Percentiles rank a stretch among this genome's conserved stretches.
Conservation (phyloP, 2,797 vertebrate species). For the Rousettus madagascariensis region DNA sequence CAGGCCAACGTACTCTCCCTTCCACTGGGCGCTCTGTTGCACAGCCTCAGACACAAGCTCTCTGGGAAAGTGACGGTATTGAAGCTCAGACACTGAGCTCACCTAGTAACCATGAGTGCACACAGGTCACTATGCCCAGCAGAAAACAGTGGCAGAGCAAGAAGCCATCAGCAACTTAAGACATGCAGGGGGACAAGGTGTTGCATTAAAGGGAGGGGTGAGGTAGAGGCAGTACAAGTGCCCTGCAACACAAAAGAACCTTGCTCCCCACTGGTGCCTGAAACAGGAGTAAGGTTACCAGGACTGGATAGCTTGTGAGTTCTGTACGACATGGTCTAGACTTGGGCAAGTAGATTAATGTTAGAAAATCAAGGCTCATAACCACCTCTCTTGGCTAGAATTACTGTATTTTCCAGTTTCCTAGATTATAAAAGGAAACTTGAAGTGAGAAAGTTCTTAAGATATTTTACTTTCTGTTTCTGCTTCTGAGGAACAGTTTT, state of each 20-base stretch:
- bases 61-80: not conserved
- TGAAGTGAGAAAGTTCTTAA: not conserved
- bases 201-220: not conserved
- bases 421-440: conserved; percentile 14
- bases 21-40: not conserved
- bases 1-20: not conserved
- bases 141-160: conserved; percentile 18
- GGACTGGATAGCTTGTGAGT: not conserved
- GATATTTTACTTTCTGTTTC: conserved; percentile 40
- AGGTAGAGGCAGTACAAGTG: not conserved
- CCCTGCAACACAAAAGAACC: not conserved
- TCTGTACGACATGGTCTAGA: not conserved
- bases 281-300: not conserved
- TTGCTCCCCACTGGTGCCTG: not conserved
- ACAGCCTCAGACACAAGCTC: not conserved
- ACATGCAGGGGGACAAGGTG: not conserved
- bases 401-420: conserved; percentile 2
- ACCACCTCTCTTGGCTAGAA: not conserved
- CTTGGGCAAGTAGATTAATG: conserved; percentile 3
- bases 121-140: not conserved
- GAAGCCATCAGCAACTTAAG: not conserved
- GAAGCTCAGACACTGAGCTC: conserved; percentile 54
- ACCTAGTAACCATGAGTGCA: conserved; percentile 34
- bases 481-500: conserved; percentile 31
- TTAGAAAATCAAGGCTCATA: not conserved